These are phyloP conservation scores for Pyrochroa serraticornis DNA, from an alignment of 2,888 invertebrate species.

Conservation along the genomic window DNA sequence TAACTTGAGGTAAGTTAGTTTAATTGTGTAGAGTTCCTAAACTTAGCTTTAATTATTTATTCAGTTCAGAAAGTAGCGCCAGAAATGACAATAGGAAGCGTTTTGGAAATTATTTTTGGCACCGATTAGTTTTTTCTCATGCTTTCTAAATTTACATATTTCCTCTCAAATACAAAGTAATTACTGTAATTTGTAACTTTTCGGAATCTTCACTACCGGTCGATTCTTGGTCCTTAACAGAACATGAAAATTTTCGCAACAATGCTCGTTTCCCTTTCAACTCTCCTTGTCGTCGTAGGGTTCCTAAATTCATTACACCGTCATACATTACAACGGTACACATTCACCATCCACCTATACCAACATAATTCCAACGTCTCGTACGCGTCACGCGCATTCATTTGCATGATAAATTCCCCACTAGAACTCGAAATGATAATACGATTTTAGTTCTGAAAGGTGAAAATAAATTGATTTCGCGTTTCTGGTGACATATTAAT, in stretches of 20 bases:
- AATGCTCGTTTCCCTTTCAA: background rate
- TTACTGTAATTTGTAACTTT: background rate
- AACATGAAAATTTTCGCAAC: background rate
- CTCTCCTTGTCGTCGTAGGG: background rate
- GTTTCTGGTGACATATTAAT: constrained; percentile 59
- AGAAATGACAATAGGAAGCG: no score
- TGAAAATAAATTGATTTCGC: constrained; percentile 59
- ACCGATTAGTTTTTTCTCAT: no score
- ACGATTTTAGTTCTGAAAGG: constrained; percentile 56
- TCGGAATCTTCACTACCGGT: no score
- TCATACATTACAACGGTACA: constrained; percentile 35
- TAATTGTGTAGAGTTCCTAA: no score
- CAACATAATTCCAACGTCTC: constrained; percentile 38
- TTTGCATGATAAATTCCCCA: constrained; percentile 57
- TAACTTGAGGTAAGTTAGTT: no score
- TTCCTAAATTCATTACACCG: constrained; percentile 43
- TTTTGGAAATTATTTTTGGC: background rate
- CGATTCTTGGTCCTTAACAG: no score
- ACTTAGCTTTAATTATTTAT: no score
- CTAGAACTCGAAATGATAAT: constrained; percentile 54
- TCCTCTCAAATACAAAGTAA: background rate
- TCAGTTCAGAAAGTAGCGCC: no score
- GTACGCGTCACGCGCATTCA: constrained; percentile 54
- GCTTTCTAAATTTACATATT: background rate
- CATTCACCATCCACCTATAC: constrained; percentile 37